Evolutionary conservation across 2,113 vertebrate genomes (phyloP), one percentile per base, ranked within the genome.

Genomic region (Tyrannus savana): DNA sequence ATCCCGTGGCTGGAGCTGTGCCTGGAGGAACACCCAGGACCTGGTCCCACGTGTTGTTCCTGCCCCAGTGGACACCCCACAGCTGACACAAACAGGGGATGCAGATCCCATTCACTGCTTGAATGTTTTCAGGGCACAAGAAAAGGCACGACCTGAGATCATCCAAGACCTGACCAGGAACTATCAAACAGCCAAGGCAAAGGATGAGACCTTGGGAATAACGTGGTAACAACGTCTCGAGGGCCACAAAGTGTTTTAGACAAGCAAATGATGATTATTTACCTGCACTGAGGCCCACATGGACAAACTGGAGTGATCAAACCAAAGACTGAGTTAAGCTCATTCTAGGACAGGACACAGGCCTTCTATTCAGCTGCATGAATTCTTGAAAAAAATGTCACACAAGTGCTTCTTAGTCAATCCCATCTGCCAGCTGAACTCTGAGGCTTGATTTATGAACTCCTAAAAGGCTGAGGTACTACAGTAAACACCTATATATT

Each of bases 1-100:
- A 21, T 19, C 6, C 39, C 58, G 16, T 0, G 2, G 18, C 3
- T 17, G 16, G 41, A 71, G 78, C 6, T 1, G 0, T 6, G 50
- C 23, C 74, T 59, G 68, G 39, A 84, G 9, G 14, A 35, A 52
- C 39, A 42, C 28, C 37, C 39, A 83, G 58, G 23, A 52, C 30
- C 14, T 37, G 9, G 19, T 59, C 59, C 42, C 14, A 68, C 39
- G 5, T 6, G 5, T 6, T 50, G 5, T 47, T 14, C 23, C 68
- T 27, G 19, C 56, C 12, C 18, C 55, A 71, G n/a, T 3, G 17
- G 37, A 42, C 8, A 53, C 19, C 11, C 39, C 37, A 37, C 12
- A 19, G 33, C 31, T 47, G 44, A 12, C 24, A 31, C 39, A n/a
- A 19, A 10, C 41, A 71, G 46, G 68, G n/a, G 27, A 80, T 35